These are phyloP conservation scores for Neodiprion virginianus DNA, from an alignment of 1,140 invertebrate genomes.

Conservation along the genomic window DNA sequence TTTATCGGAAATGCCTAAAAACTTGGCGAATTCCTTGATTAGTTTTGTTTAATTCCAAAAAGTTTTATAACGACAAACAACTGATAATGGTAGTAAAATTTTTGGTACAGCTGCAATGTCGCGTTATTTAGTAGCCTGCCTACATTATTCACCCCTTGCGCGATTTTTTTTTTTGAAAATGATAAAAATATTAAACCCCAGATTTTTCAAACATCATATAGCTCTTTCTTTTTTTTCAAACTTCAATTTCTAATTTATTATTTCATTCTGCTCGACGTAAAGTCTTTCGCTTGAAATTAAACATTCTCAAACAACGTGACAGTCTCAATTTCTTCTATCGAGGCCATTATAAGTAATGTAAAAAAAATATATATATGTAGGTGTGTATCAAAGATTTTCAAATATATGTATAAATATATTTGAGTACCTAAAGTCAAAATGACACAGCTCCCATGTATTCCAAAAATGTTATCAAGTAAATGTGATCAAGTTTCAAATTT, in stretches of 20 bases:
- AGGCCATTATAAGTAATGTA: neutral
- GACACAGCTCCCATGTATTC: neutral
- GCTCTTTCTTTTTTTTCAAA: neutral
- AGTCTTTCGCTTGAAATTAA: neutral
- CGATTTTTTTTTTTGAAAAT: neutral
- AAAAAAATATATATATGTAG: neutral
- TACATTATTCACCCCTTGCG: neutral
- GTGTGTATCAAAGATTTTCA: no score
- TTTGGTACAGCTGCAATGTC: neutral
- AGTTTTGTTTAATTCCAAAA: no score
- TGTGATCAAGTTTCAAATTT: no score
- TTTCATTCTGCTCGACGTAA: neutral
- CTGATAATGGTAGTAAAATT: neutral
- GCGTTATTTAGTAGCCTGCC: neutral
- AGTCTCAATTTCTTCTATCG: neutral
- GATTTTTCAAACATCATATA: neutral
- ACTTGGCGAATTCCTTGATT: no score
- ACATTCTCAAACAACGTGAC: constrained; percentile 5
- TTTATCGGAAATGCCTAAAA: no score
- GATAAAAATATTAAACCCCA: neutral
- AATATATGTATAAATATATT: neutral
- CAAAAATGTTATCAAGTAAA: neutral
- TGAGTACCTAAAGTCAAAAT: neutral
- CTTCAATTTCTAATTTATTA: neutral
- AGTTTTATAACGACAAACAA: neutral